phyloP scores from a whole-genome alignment of 2,888 invertebrate species.

The Pristionchus fissidentatus region DNA sequence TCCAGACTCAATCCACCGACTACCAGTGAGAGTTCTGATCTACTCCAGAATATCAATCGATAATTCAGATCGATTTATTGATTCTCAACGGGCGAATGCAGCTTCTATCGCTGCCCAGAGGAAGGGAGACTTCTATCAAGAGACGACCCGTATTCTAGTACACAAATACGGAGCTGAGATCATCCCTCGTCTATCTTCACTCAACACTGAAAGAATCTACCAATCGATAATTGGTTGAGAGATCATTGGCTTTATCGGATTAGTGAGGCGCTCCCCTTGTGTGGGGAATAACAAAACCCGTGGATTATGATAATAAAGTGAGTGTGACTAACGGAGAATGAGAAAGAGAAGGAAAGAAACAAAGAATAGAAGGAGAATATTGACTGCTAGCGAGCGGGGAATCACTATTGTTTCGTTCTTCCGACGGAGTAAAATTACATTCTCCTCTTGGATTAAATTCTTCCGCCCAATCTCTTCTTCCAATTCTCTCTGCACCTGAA shows the following conservation, averaged over 20 bases:
- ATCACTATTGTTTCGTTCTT: constrained; percentile 31
- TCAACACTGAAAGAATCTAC: neutral
- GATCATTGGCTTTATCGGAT: neutral
- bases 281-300: neutral
- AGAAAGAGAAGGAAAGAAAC: constrained; percentile 38
- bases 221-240: constrained; percentile 17
- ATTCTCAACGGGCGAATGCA: constrained; percentile 8
- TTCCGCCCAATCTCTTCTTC: constrained; percentile 28
- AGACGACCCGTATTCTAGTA: constrained; percentile 1
- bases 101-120: neutral
- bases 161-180: neutral
- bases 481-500: constrained; percentile 20
- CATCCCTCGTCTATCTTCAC: neutral
- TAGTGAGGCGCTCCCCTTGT: no score
- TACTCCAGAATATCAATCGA: neutral
- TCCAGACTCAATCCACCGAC: neutral
- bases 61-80: neutral
- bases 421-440: constrained; percentile 10
- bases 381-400: constrained; percentile 13
- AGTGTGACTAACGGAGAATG: constrained; percentile 2
- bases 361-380: constrained; percentile 26
- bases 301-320: constrained; percentile 33
- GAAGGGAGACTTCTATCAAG: constrained; percentile 7
- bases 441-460: constrained; percentile 14
- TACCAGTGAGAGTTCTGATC: neutral